phyloP scores from a whole-genome alignment of 2,797 vertebrate species.

The Coendou prehensilis region DNA sequence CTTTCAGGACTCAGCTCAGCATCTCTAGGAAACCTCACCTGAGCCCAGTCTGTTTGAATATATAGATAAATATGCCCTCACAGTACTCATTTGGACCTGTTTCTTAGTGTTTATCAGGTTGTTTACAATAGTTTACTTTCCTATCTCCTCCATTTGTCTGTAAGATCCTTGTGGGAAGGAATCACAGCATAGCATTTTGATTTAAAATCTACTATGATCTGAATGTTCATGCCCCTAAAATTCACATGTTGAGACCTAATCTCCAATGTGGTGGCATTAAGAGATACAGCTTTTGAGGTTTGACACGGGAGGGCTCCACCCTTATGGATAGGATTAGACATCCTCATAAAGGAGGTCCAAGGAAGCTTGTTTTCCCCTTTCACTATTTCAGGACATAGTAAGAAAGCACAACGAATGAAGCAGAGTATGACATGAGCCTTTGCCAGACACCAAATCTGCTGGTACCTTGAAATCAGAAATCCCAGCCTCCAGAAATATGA shows the following conservation, averaged over 20 bases:
- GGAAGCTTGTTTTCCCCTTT: not conserved
- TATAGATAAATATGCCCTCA: not conserved
- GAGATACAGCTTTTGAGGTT: not conserved
- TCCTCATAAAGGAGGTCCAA: not conserved
- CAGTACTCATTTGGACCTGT: not conserved
- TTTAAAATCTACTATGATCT: not conserved
- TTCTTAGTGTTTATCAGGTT: constrained; percentile 9
- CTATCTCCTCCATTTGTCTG: not conserved
- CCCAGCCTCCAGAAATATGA: not conserved
- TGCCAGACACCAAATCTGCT: not conserved
- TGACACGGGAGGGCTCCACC: not conserved
- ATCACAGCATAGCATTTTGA: not conserved
- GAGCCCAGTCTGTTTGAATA: not conserved
- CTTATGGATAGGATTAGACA: not conserved
- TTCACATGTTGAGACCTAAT: not conserved
- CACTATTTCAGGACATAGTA: not conserved
- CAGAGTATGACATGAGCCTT: not conserved
- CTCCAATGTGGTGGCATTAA: not conserved
- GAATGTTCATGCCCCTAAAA: not conserved
- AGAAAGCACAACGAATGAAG: not conserved
- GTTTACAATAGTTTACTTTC: constrained; percentile 26
- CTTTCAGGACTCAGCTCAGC: constrained; percentile 17
- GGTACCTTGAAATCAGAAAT: not conserved
- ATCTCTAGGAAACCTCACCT: not conserved
- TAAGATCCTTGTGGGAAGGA: constrained; percentile 18